Conservation (phyloP, 2,888 invertebrate genomes). For the Cenopis cana region DNA sequence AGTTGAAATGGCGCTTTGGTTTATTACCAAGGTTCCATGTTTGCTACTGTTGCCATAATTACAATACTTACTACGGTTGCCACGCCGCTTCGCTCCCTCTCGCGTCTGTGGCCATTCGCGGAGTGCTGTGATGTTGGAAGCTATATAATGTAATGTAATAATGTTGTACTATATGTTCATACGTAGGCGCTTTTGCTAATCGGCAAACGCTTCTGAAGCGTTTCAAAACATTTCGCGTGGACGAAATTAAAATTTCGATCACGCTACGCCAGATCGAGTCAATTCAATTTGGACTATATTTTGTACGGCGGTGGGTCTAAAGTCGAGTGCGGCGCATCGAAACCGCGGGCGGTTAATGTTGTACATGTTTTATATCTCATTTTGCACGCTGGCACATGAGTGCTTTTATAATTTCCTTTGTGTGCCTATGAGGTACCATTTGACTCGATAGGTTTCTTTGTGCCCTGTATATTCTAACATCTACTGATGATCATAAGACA, state of each 20-base stretch:
- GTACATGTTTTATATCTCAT: neutral
- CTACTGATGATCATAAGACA: conserved; percentile 3
- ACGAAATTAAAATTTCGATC: conserved; percentile 28
- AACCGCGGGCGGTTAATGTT: neutral
- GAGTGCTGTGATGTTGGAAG: conserved; percentile 37
- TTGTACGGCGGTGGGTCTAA: conserved; percentile 3
- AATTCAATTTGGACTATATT: conserved; percentile 39
- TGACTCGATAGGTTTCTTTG: neutral
- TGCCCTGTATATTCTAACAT: neutral
- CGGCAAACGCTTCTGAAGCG: conserved; percentile 34
- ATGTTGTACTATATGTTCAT: conserved; percentile 21
- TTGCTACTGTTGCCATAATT: neutral
- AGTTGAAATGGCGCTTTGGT: neutral
- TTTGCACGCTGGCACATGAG: neutral
- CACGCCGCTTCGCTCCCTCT: neutral
- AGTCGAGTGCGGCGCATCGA: neutral
- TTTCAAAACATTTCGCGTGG: conserved; percentile 20
- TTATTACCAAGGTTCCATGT: neutral
- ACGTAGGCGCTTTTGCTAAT: conserved; percentile 11
- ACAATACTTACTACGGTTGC: neutral
- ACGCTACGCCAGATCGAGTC: conserved; percentile 37
- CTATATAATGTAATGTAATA: conserved; percentile 7
- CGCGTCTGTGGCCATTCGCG: neutral
- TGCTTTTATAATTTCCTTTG: neutral
- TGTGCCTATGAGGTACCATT: neutral